phyloP scores from a whole-genome alignment of 2,888 invertebrate genomes.

The Myathropa florea region DNA sequence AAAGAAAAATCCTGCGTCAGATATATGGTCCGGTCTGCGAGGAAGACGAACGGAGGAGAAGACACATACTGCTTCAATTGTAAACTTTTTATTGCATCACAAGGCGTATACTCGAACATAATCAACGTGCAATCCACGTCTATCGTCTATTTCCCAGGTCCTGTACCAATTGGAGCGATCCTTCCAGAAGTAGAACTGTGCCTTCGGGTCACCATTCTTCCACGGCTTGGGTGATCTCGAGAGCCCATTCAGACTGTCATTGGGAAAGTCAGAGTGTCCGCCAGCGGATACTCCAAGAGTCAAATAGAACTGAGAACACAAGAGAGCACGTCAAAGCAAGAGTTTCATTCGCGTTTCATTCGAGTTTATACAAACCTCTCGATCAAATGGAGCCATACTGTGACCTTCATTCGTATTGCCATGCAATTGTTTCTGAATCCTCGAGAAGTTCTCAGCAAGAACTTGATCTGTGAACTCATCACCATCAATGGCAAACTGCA shows the following conservation, averaged over 20 bases:
- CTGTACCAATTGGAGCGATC: conserved; percentile 84
- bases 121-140: conserved; percentile 74
- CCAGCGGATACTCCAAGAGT: conserved; percentile 89
- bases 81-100: conserved; percentile 30
- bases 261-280: conserved; percentile 87
- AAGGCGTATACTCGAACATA: conserved; percentile 77
- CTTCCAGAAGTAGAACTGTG: conserved; percentile 86
- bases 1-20: too few species aligned
- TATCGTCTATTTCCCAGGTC: conserved; percentile 84
- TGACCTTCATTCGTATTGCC: conserved; percentile 83
- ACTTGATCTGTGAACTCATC: conserved; percentile 80
- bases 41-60: background rate
- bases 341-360: background rate
- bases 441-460: conserved; percentile 73
- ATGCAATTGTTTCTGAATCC: conserved; percentile 71
- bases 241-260: conserved; percentile 77
- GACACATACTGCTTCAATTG: background rate
- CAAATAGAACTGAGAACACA: conserved; percentile 85
- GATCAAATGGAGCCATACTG: conserved; percentile 88
- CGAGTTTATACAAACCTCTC: conserved; percentile 82
- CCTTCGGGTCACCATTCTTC: conserved; percentile 85
- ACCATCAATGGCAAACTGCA: conserved; percentile 82
- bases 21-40: too few species aligned
- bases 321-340: background rate
- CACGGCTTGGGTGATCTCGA: conserved; percentile 85